Evolutionary conservation across 2,113 vertebrate genomes (phyloP).

Genomic region (Sardina pilchardus): DNA sequence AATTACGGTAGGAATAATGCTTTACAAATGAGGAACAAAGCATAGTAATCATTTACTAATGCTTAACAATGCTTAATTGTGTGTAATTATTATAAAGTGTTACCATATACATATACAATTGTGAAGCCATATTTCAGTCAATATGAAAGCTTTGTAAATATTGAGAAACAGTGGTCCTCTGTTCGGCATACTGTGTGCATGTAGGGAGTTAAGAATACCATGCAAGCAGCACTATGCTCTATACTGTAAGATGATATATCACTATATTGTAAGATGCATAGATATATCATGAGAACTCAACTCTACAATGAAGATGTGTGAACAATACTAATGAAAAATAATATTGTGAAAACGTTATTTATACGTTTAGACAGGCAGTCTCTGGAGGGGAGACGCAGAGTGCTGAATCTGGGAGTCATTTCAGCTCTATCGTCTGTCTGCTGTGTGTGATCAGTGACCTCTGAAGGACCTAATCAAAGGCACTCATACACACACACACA

Average conservation of each 20-base stretch:
- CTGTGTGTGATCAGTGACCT: conserved; percentile 11
- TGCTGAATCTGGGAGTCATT: background rate
- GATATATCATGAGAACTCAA: too few relatives aligned
- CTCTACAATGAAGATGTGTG: too few relatives aligned
- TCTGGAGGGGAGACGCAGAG: background rate
- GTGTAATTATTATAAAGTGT: too few relatives aligned
- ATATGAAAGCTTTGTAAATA: background rate
- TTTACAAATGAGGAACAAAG: too few relatives aligned
- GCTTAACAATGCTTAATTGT: too few relatives aligned
- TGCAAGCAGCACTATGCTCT: too few relatives aligned
- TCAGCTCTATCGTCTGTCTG: background rate
- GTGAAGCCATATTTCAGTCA: background rate
- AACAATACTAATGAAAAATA: too few relatives aligned
- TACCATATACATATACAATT: background rate
- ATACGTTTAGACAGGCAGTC: background rate
- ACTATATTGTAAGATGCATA: too few relatives aligned
- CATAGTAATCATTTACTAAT: too few relatives aligned
- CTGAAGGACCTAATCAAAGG: background rate
- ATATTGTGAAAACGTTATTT: background rate
- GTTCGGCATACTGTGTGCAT: background rate
- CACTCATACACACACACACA: too few relatives aligned
- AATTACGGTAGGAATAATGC: too few relatives aligned
- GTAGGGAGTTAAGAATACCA: background rate
- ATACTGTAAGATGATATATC: too few relatives aligned
- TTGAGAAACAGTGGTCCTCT: background rate